phyloP scores from a whole-genome alignment of 2,888 invertebrate species.

The Charanyca ferruginea region DNA sequence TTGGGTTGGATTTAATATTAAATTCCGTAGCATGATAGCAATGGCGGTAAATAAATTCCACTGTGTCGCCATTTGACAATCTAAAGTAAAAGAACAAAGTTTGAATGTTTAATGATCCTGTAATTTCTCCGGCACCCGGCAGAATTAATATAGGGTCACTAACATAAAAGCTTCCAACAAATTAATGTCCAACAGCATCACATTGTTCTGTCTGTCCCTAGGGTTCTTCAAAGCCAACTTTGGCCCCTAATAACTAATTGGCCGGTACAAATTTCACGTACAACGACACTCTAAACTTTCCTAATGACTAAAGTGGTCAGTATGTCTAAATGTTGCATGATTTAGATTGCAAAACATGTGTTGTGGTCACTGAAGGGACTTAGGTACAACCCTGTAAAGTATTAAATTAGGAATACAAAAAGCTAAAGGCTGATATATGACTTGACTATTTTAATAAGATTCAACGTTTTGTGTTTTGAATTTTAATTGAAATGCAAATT shows the following conservation, averaged over 20 bases:
- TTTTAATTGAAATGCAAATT: slow-evolving; percentile 3
- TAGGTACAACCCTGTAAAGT: slow-evolving; percentile 14
- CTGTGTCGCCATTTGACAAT: neutral
- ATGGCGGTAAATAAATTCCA: too few species aligned
- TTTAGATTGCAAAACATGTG: slow-evolving; percentile 48
- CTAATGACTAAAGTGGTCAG: slow-evolving; percentile 53
- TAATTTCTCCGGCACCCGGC: neutral
- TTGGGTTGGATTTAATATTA: too few species aligned
- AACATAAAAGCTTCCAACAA: neutral
- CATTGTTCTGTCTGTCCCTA: slow-evolving; percentile 17
- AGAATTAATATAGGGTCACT: neutral
- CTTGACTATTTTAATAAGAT: slow-evolving; percentile 16
- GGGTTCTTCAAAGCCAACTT: slow-evolving; percentile 18
- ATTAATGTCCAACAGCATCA: neutral
- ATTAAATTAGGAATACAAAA: slow-evolving; percentile 21
- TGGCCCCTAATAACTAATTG: slow-evolving; percentile 51
- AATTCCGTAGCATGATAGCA: too few species aligned
- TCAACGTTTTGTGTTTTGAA: slow-evolving; percentile 1
- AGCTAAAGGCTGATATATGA: slow-evolving; percentile 27
- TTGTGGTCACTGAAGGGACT: slow-evolving; percentile 44
- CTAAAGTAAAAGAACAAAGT: neutral
- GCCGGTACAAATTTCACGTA: slow-evolving; percentile 42
- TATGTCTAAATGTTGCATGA: slow-evolving; percentile 42
- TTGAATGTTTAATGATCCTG: neutral
- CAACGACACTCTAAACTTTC: slow-evolving; percentile 46